phyloP scores from a whole-genome alignment of 1,140 invertebrate species.

The Callitettix versicolor region DNA sequence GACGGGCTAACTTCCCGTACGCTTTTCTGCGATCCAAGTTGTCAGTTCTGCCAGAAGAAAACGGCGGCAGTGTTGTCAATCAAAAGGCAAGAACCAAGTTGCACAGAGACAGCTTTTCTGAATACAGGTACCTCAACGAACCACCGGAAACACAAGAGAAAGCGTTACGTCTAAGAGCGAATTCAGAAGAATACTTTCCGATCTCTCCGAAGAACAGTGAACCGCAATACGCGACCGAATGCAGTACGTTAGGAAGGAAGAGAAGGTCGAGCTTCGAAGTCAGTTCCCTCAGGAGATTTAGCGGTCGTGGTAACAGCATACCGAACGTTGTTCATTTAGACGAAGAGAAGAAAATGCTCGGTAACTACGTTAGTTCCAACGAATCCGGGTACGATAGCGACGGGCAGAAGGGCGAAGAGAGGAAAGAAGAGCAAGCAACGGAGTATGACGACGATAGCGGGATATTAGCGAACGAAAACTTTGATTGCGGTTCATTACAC shows the following conservation, averaged over 20 bases:
- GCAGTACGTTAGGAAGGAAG: slow-evolving; percentile 34
- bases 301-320: background rate
- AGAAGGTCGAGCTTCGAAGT: slow-evolving; percentile 27
- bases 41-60: slow-evolving; percentile 62
- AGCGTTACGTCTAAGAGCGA: slow-evolving; percentile 35
- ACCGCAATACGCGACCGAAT: slow-evolving; percentile 28
- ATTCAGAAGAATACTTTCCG: slow-evolving; percentile 37
- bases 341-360: background rate
- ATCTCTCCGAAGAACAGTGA: slow-evolving; percentile 31
- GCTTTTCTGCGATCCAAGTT: slow-evolving; percentile 63
- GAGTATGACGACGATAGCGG: slow-evolving; percentile 29
- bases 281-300: slow-evolving; percentile 4
- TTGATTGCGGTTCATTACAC: slow-evolving; percentile 30
- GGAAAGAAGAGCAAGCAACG: background rate
- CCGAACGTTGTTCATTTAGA: background rate
- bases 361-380: slow-evolving; percentile 63
- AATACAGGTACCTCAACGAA: slow-evolving; percentile 1
- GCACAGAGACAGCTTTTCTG: slow-evolving; percentile 25
- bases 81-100: slow-evolving; percentile 30
- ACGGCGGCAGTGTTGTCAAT: slow-evolving; percentile 41
- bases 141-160: slow-evolving; percentile 27
- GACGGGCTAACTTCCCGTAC: slow-evolving; percentile 59
- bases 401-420: slow-evolving; percentile 47
- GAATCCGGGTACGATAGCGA: slow-evolving; percentile 76
- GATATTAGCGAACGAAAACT: slow-evolving; percentile 29